Evolutionary conservation across 2,888 invertebrate genomes (phyloP).

Genomic region (Heliconius hortense): DNA sequence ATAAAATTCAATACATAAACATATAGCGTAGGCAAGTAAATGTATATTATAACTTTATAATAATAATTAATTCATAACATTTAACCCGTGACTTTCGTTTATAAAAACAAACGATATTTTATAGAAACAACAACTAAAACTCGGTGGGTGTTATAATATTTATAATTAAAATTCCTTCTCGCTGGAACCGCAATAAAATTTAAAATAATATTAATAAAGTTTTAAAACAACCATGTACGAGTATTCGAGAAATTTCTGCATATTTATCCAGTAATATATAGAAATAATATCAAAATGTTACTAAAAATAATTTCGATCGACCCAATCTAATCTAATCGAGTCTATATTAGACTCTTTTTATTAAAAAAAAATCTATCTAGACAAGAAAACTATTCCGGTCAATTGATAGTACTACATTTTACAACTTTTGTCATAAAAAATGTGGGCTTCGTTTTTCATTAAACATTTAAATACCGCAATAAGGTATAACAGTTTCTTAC

Average conservation of each 20-base stretch:
- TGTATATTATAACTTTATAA: neutral
- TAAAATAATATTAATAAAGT: conserved; percentile 5
- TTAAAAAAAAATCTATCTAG: neutral
- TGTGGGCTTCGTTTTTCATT: neutral
- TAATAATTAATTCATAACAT: conserved; percentile 24
- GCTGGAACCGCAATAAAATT: conserved; percentile 12
- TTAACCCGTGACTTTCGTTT: conserved; percentile 20
- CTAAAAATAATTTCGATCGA: neutral
- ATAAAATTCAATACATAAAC: neutral
- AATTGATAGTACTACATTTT: conserved; percentile 16
- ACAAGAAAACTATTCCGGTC: neutral
- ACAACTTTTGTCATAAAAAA: conserved; percentile 3
- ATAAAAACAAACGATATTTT: conserved; percentile 14
- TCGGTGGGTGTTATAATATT: conserved; percentile 16
- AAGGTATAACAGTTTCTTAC: conserved; percentile 21
- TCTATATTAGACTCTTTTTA: neutral
- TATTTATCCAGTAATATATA: neutral
- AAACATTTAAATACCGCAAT: conserved; percentile 12
- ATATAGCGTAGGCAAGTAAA: neutral
- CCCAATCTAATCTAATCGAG: neutral
- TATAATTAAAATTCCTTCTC: conserved; percentile 21
- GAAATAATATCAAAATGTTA: neutral
- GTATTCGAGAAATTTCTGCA: neutral
- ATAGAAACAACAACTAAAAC: conserved; percentile 3
- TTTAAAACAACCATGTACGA: conserved; percentile 13